Evolutionary conservation across 2,797 vertebrate species (phyloP), one percentile per base, ranked within the genome.

Genomic region (Fistularia commersonii): DNA sequence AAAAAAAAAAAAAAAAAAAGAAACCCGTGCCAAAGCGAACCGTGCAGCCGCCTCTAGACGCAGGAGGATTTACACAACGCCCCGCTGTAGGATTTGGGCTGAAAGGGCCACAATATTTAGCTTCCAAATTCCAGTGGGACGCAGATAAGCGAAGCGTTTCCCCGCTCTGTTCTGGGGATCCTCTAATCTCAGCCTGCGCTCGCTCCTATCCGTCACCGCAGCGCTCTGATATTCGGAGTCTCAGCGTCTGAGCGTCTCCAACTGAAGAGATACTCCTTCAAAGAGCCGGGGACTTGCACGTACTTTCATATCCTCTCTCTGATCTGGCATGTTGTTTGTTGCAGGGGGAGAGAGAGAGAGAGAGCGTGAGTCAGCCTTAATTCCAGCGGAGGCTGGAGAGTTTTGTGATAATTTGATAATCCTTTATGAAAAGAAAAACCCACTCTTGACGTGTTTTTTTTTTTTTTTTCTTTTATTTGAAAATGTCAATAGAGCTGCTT

Each of bases 351-450:
- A 57, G 36, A 14, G 41, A 51, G 48, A 49, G 31, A 4, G 8
- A 36, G 7, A 61, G 48, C 66, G 57, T 54, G 48, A 49, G 68
- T 71, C 64, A 57, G 66, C 54, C 40, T 66, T 61, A 23, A 69
- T 72, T 76, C 54, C 49, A 59, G 44, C 32, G 10, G 41, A 38
- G 40, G 39, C 41, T 40, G 44, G 35, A 51, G 49, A 51, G 41
- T 57, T 54, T 38, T 59, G 35, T 6, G 0, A 39, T 74, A 74
- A 76, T 76, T n/a, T n/a, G n/a, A n/a, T n/a, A n/a, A n/a, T n/a
- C 58, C 41, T 35, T 60, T 56, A 32, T 77, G 46, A 71, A 64
- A 66, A 65, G 46, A 64, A 55, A 65, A 39, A 42, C 63, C 41
- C n/a, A n/a, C n/a, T n/a, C n/a, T n/a, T n/a, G n/a, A n/a, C n/a